Evolutionary conservation across 2,797 vertebrate genomes (phyloP).

Genomic region (Poeciliopsis paucimaculata): DNA sequence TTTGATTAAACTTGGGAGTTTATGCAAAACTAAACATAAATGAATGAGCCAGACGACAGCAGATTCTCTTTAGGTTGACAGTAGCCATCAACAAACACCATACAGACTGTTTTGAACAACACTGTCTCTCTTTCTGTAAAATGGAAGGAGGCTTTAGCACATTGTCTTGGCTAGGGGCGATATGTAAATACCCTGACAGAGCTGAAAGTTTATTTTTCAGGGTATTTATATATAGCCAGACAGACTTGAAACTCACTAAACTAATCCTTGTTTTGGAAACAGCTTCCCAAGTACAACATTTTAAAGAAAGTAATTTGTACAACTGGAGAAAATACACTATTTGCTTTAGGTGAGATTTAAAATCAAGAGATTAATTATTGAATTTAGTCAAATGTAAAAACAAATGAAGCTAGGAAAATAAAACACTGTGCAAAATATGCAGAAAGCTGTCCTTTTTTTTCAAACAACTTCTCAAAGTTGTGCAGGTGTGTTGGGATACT

Average conservation of each 20-base stretch:
- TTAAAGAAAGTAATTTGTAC: not conserved
- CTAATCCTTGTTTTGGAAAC: slow-evolving; percentile 24
- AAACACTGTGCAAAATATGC: not conserved
- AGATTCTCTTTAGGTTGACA: not conserved
- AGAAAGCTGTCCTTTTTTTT: not conserved
- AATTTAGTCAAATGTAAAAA: slow-evolving; percentile 15
- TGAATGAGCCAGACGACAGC: not conserved
- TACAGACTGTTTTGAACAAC: not conserved
- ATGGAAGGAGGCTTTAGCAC: slow-evolving; percentile 14
- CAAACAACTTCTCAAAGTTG: not conserved
- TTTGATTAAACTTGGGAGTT: not conserved
- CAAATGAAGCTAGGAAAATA: not conserved
- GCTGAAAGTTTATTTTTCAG: not conserved
- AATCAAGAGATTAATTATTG: slow-evolving; percentile 12
- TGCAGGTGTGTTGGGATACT: not conserved
- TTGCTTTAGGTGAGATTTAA: slow-evolving; percentile 24
- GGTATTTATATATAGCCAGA: not conserved
- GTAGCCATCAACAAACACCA: not conserved
- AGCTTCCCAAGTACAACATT: not conserved
- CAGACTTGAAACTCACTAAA: slow-evolving; percentile 3
- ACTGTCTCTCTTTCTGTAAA: not conserved
- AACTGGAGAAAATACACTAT: slow-evolving; percentile 20
- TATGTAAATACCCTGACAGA: slow-evolving; percentile 19
- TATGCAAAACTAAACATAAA: slow-evolving; percentile 17
- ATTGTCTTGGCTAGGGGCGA: slow-evolving; percentile 6